These are phyloP conservation scores for Rhombomys opimus DNA, from an alignment of 2,113 vertebrate species.

Conservation along the genomic window DNA sequence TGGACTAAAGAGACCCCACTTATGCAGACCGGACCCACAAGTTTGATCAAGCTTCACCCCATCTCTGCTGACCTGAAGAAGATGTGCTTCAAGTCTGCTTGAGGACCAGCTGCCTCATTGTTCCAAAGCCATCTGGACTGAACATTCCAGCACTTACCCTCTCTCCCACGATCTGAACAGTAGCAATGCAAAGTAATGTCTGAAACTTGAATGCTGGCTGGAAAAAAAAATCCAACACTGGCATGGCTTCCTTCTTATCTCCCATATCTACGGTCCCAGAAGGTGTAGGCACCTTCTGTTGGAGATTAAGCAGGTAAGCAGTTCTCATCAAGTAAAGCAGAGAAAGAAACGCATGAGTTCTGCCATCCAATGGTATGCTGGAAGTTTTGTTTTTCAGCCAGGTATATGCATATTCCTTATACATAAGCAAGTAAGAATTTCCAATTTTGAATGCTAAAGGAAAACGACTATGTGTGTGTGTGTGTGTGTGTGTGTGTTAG, in stretches of 20 bases:
- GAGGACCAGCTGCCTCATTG: conserved; percentile 22
- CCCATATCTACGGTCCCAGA: background rate
- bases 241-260: background rate
- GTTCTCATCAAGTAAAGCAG: conserved; percentile 51
- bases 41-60: background rate
- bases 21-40: background rate
- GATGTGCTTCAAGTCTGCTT: background rate
- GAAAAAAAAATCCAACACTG: conserved; percentile 1
- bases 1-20: background rate
- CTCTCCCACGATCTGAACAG: conserved; percentile 25
- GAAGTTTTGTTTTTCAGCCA: background rate
- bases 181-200: conserved; percentile 26
- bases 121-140: background rate
- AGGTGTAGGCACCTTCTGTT: conserved; percentile 56
- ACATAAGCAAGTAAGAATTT: conserved; percentile 11
- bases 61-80: background rate
- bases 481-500: background rate
- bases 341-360: background rate
- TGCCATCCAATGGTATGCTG: background rate
- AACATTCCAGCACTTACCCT: background rate
- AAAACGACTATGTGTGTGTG: background rate
- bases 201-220: conserved; percentile 53
- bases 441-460: conserved; percentile 25
- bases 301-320: conserved; percentile 47
- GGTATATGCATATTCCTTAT: background rate